Conservation (phyloP, 1,140 invertebrate genomes). For the Papilio dardanus region DNA sequence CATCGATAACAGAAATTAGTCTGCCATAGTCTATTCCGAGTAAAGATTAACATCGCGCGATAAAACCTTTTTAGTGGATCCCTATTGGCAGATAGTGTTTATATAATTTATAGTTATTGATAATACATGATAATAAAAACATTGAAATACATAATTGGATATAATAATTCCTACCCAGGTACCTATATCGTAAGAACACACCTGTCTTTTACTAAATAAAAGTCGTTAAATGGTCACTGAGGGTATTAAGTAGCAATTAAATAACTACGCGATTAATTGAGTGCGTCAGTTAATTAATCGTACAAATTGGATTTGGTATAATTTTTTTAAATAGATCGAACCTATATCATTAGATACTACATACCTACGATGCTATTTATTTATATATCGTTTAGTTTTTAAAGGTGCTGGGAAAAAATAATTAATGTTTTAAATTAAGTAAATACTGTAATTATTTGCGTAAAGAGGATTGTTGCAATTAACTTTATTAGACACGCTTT, state of each 20-base stretch:
- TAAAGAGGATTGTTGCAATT: not conserved
- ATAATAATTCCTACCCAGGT: not conserved
- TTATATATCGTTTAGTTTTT: no score
- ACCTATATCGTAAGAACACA: no score
- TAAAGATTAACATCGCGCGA: constrained; percentile 1
- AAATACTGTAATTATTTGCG: not conserved
- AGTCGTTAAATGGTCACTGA: no score
- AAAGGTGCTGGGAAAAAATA: no score
- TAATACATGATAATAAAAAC: constrained; percentile 22
- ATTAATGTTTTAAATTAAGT: not conserved
- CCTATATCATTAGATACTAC: no score
- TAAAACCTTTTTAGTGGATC: not conserved
- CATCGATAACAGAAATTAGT: not conserved
- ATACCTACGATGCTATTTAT: no score
- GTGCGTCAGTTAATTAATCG: no score
- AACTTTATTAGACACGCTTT: not conserved
- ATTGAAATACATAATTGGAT: not conserved
- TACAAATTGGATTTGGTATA: no score
- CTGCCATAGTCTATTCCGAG: not conserved
- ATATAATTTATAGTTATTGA: constrained; percentile 31
- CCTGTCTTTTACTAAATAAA: no score
- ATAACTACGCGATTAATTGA: no score
- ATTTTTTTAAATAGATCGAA: no score
- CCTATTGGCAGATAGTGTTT: constrained; percentile 7
- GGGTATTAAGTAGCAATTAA: no score